Evolutionary conservation across 2,888 invertebrate genomes (phyloP), one percentile per base, ranked within the genome.

Genomic region (Fragum sueziense): DNA sequence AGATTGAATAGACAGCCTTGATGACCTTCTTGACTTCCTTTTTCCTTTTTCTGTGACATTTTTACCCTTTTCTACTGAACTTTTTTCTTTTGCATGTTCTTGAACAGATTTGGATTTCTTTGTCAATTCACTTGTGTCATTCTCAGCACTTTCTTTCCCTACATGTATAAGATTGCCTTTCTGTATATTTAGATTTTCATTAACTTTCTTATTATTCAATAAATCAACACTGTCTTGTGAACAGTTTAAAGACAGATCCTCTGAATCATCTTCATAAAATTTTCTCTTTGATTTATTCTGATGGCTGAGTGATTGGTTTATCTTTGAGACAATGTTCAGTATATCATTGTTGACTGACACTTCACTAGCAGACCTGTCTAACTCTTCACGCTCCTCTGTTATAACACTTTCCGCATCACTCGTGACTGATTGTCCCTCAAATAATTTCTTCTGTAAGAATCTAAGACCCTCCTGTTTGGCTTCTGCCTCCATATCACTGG

Each of bases 381-480:
- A 57, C 11, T n/a, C 52, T 34, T n/a, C 37, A 34, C 22, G 17
- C 1, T 65, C 41, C 33, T 61, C 33, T 6, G n/a, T 33, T 33
- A 7, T 2, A n/a, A 20, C 17, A 33, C 61, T 61, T 33, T 61
- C 61, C 20, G 14, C 20, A 17, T 41, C 41, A 61, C 17, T 47
- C 27, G 11, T n/a, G 22, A 27, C 34, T 61, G 59, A 61, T n/a
- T 14, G 11, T 9, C 34, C 59, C 34, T 41, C 25, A 77, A 88
- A 89, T 7, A 89, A 79, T 69, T 82, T 86, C 70, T 84, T 85
- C 54, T 88, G 86, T 37, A 88, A 74, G 20, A 84, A 85, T 70
- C 84, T 69, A n/a, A 76, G 52, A 37, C 62, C 37, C 14, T 57
- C 37, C 41, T 72, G 69, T 41, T 59, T 83, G 37, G 61, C 71